Base-by-base conservation (phyloP, 2,113 vertebrate genomes). In the Hydropotes inermis region DNA sequence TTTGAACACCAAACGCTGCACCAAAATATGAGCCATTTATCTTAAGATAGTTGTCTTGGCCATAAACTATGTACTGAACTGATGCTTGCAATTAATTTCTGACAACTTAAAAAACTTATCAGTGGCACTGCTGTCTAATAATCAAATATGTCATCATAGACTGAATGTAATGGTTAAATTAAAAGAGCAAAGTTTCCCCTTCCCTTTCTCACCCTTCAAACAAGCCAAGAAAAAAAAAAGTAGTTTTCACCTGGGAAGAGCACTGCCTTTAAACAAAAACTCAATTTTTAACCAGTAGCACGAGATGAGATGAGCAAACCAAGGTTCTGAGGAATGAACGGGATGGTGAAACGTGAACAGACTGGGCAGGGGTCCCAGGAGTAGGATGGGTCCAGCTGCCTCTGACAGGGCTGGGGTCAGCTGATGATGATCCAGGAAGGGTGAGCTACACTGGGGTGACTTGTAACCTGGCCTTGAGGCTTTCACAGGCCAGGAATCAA, bases 1-100 rank as follows among this genome's bases (percentile, higher is more conserved):
- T 98, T 98, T 57, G 60, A 98, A 99, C 99, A 99, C 98, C 98
- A 97, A 98, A 98, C 98, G 97, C 98, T 98, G 98, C 98, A 99
- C 98, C 98, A 96, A 97, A 98, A 98, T 97, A 90, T 97, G 98
- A 98, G 97, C 96, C 98, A 96, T 97, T 98, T 96, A 60, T 98
- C 97, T 98, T 91, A 82, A 64, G 96, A 98, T 58, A 95, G 96
- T 87, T 97, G 97, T 98, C 97, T 98, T 97, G 97, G 97, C 95
- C 93, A 89, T 98, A 97, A 55, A 94, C 83, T 93, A 55, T 85
- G 94, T 39, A 98, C 89, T 89, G 87, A 67, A 97, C 92, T 87
- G 97, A 97, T 96, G 98, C 97, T 98, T 94, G 98, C 96, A 98
- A 95, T 97, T 95, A 76, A 86, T 86, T 93, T 91, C 58, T 86